Evolutionary conservation across 2,888 invertebrate species (phyloP).

Genomic region (Ectropis crepuscularia): DNA sequence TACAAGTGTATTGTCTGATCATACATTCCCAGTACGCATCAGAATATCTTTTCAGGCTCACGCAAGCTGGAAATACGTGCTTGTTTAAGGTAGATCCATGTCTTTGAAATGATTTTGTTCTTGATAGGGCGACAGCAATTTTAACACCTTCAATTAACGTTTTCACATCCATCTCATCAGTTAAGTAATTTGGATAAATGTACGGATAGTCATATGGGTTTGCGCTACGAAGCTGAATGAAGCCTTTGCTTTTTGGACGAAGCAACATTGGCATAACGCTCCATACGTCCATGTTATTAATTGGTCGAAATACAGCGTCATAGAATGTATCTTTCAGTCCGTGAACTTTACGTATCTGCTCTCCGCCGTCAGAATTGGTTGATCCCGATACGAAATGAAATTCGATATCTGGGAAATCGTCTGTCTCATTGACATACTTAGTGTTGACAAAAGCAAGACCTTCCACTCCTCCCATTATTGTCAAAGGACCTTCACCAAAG

Average conservation of each 20-base stretch:
- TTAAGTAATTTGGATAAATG: slow-evolving; percentile 96
- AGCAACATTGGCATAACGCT: slow-evolving; percentile 93
- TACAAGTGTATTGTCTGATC: slow-evolving; percentile 92
- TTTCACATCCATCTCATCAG: slow-evolving; percentile 91
- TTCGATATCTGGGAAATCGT: slow-evolving; percentile 95
- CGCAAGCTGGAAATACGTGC: slow-evolving; percentile 91
- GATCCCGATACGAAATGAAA: slow-evolving; percentile 95
- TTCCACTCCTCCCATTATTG: slow-evolving; percentile 95
- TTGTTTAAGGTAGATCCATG: slow-evolving; percentile 90
- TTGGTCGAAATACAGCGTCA: slow-evolving; percentile 89
- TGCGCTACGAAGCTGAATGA: slow-evolving; percentile 91
- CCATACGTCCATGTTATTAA: slow-evolving; percentile 92
- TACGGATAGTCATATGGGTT: slow-evolving; percentile 95
- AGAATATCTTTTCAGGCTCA: slow-evolving; percentile 86
- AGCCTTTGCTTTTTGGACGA: slow-evolving; percentile 93
- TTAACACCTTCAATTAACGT: slow-evolving; percentile 94
- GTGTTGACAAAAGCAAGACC: slow-evolving; percentile 95
- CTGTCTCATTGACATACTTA: slow-evolving; percentile 90
- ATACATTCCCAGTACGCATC: slow-evolving; percentile 95
- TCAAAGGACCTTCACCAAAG: slow-evolving; percentile 92
- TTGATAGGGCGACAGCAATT: slow-evolving; percentile 91
- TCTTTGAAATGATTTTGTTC: slow-evolving; percentile 90
- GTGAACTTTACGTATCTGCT: slow-evolving; percentile 91
- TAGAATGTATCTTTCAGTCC: slow-evolving; percentile 91
- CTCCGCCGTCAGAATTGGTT: slow-evolving; percentile 93